A percentile compares a stretch with the other conserved stretches of the same genome.
These are phyloP conservation scores for Petrocephalus microphthalmus DNA, from an alignment of 2,113 vertebrate species.

Conservation along the genomic window DNA sequence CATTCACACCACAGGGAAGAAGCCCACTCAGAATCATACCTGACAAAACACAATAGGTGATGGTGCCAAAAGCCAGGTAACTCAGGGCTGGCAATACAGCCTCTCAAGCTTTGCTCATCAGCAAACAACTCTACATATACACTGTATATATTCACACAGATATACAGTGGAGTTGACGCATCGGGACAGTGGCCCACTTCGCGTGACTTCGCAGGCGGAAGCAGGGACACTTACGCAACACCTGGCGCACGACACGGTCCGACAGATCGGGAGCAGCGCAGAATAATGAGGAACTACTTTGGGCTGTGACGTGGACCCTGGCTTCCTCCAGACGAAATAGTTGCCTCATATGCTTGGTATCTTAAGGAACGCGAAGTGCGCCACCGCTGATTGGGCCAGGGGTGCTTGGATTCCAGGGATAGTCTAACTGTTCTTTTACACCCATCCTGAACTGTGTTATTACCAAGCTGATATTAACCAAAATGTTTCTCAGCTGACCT, in stretches of 20 bases:
- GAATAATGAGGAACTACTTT: conserved; percentile 23
- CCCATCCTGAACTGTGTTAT: not conserved
- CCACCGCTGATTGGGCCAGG: not conserved
- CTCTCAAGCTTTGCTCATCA: not conserved
- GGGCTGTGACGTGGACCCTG: not conserved
- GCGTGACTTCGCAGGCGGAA: not conserved
- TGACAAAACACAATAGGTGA: not conserved
- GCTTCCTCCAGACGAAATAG: not conserved
- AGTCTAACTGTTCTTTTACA: not conserved
- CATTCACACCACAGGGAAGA: not conserved
- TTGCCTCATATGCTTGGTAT: not conserved
- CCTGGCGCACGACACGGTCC: not conserved
- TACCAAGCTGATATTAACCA: not conserved
- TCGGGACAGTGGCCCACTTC: conserved; percentile 5
- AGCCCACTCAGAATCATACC: not conserved
- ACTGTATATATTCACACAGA: not conserved
- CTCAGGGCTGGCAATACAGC: not conserved
- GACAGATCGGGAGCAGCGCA: conserved; percentile 23
- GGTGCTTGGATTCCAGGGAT: not conserved
- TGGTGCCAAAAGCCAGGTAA: not conserved
- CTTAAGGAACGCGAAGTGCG: not conserved
- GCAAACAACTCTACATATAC: not conserved
- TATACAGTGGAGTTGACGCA: not conserved
- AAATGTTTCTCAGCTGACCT: not conserved
- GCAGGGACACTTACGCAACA: conserved; percentile 9